phyloP scores from a whole-genome alignment of 2,113 vertebrate genomes.

The Sterna hirundo region DNA sequence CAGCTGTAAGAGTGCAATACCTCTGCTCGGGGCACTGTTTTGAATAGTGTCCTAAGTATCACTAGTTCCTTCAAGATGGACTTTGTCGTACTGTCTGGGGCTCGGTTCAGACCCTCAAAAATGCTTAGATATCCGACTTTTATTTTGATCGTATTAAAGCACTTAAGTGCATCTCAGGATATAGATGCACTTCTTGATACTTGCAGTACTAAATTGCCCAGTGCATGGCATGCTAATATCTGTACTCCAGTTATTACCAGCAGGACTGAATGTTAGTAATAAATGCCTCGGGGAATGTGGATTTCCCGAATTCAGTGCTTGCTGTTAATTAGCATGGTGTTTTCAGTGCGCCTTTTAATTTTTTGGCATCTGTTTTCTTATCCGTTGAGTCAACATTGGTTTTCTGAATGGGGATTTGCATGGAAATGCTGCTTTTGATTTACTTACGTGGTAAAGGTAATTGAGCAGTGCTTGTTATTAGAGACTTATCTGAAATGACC shows the following conservation, averaged over 20 bases:
- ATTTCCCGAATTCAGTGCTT: not conserved
- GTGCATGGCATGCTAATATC: not conserved
- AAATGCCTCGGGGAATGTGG: not conserved
- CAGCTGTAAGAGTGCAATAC: not conserved
- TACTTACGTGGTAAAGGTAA: slow-evolving; percentile 5
- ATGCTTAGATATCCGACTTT: not conserved
- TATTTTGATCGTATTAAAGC: not conserved
- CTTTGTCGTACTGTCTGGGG: not conserved
- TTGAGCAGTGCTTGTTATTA: not conserved
- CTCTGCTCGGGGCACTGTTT: not conserved
- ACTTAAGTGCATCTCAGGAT: not conserved
- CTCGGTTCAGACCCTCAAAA: not conserved
- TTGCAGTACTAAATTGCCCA: not conserved
- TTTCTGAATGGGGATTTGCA: slow-evolving; percentile 29
- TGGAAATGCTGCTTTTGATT: slow-evolving; percentile 16
- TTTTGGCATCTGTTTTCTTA: not conserved
- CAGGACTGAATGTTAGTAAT: not conserved
- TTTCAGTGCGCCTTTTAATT: not conserved
- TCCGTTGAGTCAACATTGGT: not conserved
- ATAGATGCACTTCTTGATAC: not conserved
- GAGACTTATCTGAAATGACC: slow-evolving; percentile 4
- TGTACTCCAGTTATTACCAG: not conserved
- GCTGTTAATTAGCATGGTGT: not conserved
- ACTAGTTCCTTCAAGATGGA: not conserved
- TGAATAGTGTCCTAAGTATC: not conserved